Base-by-base conservation (phyloP, 2,113 vertebrate genomes). In the Cranoglanis bouderius region DNA sequence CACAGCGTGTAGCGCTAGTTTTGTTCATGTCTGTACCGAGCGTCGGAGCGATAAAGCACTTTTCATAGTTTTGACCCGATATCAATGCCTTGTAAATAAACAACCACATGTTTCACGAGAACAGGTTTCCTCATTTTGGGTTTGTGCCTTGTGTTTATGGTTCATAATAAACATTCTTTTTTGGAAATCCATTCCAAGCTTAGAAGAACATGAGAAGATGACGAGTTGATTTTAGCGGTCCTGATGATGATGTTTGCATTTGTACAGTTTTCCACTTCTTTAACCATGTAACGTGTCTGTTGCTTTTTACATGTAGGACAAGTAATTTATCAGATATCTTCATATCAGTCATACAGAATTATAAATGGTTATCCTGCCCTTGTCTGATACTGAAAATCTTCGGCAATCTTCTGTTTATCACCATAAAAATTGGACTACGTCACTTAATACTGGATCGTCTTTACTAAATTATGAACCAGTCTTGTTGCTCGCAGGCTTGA, bases 1-100 rank as follows among this genome's bases (percentile, higher is more conserved):
- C 74, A 70, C 72, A 77, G 84, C 43, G 85, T 90, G 72, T 91
- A 89, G 89, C 84, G 85, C 87, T 90, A 91, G 91, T 85, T 88
- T 87, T 85, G 51, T 89, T 91, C 57, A 51, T 85, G 90, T 90
- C 80, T 86, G 82, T 86, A 87, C 77, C 43, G 72, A 85, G 57
- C 81, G 38, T 49, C 87, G 29, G 63, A 85, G 77, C 81, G 67
- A 67, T 90, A n/a, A 90, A 90, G 87, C 89, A 91, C 89, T 89
- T 90, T 90, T 89, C 49, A 88, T 88, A 88, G 78, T 74, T 90
- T 89, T 80, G 46, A 87, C 35, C 86, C 88, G 63, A 86, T 81
- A 21, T 57, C 83, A 70, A 83, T 82, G 43, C 51, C 85, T 24
- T 89, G 70, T 82, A 43, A 90, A 90, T 89, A 89, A 85, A 82